Base-by-base conservation (phyloP, 2,888 invertebrate genomes). In the Eupsilia transversa region DNA sequence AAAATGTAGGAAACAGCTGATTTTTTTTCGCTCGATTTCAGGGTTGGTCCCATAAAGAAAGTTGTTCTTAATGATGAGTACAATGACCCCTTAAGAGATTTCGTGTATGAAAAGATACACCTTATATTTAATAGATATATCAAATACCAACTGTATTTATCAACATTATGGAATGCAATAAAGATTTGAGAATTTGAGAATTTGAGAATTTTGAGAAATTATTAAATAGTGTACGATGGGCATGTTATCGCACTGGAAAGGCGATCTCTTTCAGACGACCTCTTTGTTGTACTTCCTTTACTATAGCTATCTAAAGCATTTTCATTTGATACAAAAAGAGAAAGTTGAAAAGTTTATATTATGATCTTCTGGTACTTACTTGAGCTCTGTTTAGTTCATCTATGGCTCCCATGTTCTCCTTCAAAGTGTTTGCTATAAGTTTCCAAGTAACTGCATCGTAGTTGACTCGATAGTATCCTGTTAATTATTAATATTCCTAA, bases 401-500 rank as follows among this genome's bases (percentile, higher is more conserved):
- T 38, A 96, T 95, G 7, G 88, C 63, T 20, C 76, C 74, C 57
- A 95, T 94, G 5, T 94, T 84, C 30, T 90, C 91, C 46, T 92
- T 94, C 52, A 97, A 90, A 17, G 95, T 94, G 3, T 93, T 88
- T 0, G 96, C 96, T 33, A 97, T 96, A 0, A 95, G 88, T 20
- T 88, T 88, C 97, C 97, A 97, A 17, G 96, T 96, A 0, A 89
- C 86, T 0, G 82, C 61, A 41, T 97, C 97, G 76, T 97, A 97
- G 86, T 97, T 97, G 0, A 97, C 97, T 57, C 97, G 93, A 82
- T 97, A 97, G 83, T 96, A 97, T 12, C 97, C 97, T 97, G 91
- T 38, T 93, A 92, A 43, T 30, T 52, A 23, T 4, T n/a, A 64
- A 41, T 2, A 57, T 57, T 33, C 9, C 17, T 9, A 33, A 56